Evolutionary conservation across 2,113 vertebrate species (phyloP).

Genomic region (Sorex araneus): DNA sequence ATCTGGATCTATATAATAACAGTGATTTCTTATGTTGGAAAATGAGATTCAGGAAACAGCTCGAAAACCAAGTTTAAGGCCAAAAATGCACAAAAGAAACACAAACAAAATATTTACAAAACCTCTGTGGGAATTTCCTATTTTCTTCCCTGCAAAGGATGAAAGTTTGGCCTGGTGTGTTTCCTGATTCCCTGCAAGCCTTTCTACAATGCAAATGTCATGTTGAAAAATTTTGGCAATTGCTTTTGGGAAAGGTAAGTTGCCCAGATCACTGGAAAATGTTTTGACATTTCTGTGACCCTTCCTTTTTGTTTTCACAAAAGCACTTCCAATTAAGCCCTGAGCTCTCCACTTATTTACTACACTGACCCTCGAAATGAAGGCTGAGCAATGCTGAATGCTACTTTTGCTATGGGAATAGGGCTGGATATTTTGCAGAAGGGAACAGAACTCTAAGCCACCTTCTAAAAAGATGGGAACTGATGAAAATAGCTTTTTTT

Average conservation of each 20-base stretch:
- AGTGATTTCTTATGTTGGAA: constrained; percentile 1
- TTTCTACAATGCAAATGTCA: constrained; percentile 78
- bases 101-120: constrained; percentile 54
- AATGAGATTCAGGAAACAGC: constrained; percentile 7
- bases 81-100: constrained; percentile 28
- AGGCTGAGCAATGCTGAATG: not conserved
- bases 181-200: constrained; percentile 56
- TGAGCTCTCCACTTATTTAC: constrained; percentile 66
- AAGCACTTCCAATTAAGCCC: constrained; percentile 68
- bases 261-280: constrained; percentile 77
- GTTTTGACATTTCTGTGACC: constrained; percentile 80
- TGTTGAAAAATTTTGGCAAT: constrained; percentile 67
- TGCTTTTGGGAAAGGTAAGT: constrained; percentile 71
- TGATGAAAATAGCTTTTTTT: not conserved
- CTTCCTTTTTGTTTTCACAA: constrained; percentile 68
- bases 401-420: not conserved
- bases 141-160: not conserved
- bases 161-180: not conserved
- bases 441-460: not conserved
- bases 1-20: constrained; percentile 2
- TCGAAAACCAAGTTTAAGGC: constrained; percentile 35
- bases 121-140: constrained; percentile 54
- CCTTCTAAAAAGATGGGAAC: constrained; percentile 14
- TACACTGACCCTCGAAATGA: constrained; percentile 35
- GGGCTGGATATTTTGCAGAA: not conserved